Evolutionary conservation across 2,888 invertebrate genomes (phyloP).

Genomic region (Nomada fucata): DNA sequence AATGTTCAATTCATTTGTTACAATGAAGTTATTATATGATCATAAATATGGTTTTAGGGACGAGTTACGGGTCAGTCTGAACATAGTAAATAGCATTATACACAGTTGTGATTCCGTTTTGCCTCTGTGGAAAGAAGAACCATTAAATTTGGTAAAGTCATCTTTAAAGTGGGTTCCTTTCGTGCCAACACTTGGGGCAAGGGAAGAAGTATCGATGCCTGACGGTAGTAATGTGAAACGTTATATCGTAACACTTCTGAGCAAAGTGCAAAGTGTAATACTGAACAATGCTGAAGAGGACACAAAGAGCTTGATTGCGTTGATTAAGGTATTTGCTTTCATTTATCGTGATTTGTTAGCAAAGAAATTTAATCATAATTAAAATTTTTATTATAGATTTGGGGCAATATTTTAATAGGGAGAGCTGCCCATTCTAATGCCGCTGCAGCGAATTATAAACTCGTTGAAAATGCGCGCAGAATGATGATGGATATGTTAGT

Average conservation of each 20-base stretch:
- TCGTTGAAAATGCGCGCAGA: conserved; percentile 87
- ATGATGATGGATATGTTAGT: conserved; percentile 88
- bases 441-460: conserved; percentile 88
- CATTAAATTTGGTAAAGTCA: conserved; percentile 81
- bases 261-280: conserved; percentile 88
- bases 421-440: conserved; percentile 85
- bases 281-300: conserved; percentile 90
- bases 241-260: conserved; percentile 87
- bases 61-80: conserved; percentile 88
- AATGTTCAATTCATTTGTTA: not conserved
- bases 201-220: conserved; percentile 85
- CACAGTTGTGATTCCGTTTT: conserved; percentile 88
- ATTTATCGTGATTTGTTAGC: not conserved
- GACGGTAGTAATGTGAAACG: conserved; percentile 90
- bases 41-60: conserved; percentile 85
- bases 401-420: conserved; percentile 87
- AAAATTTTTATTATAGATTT: conserved; percentile 86
- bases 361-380: not conserved
- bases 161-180: conserved; percentile 84
- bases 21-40: not conserved
- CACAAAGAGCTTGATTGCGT: conserved; percentile 89
- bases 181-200: conserved; percentile 74
- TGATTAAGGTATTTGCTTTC: conserved; percentile 82
- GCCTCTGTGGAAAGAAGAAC: conserved; percentile 89
- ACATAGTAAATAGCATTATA: conserved; percentile 88